Conservation (phyloP, 2,113 vertebrate genomes). For the Procavia capensis region DNA sequence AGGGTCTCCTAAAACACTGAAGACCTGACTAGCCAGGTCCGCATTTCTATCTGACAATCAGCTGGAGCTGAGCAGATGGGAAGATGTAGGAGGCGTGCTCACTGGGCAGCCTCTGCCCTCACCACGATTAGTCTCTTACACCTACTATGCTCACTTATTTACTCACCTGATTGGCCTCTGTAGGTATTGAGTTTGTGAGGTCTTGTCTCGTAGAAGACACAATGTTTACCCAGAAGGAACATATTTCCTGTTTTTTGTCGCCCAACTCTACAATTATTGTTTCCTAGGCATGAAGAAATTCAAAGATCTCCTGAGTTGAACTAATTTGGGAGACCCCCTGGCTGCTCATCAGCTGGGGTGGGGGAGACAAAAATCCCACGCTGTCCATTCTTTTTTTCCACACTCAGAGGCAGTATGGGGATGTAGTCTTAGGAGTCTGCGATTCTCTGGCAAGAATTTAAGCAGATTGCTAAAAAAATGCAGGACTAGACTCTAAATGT, state of each 20-base stretch:
- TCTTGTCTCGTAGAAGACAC: neutral
- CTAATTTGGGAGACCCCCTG: neutral
- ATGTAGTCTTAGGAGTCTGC: neutral
- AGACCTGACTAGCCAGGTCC: neutral
- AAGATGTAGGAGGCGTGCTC: neutral
- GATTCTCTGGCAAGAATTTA: neutral
- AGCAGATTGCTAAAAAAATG: neutral
- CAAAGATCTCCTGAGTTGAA: neutral
- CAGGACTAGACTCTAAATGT: neutral
- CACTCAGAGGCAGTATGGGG: neutral
- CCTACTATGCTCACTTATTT: neutral
- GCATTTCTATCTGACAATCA: neutral
- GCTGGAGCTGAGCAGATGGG: neutral
- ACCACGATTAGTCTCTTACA: neutral
- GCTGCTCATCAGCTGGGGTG: neutral
- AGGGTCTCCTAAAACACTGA: slow-evolving; percentile 39
- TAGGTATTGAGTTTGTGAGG: neutral
- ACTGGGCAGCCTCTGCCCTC: rapidly evolving
- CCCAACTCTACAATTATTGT: neutral
- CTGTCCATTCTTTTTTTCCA: neutral
- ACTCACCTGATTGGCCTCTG: neutral
- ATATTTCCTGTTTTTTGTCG: neutral
- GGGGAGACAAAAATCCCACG: neutral
- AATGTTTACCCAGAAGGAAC: neutral
- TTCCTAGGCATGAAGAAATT: neutral